Evolutionary conservation across 2,888 invertebrate genomes (phyloP), one percentile per base, ranked within the genome.

Genomic region (Emmelina monodactyla): DNA sequence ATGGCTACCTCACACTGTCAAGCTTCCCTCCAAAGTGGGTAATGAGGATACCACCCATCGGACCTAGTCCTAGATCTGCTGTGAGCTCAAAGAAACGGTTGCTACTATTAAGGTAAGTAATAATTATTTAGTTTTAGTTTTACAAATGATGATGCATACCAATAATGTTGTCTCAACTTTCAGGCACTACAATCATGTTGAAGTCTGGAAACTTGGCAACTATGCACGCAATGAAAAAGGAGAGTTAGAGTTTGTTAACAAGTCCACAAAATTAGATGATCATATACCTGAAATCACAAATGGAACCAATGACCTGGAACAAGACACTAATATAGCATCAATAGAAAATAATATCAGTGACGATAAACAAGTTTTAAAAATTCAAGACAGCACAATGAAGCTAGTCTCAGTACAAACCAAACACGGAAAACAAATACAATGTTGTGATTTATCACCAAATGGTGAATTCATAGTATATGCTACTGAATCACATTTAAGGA

Each of bases 401-500:
- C 58, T 94, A 22, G 61, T 92, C 2, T 81, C 87, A 38, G 59
- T 94, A 16, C 83, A 85, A 45, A 84, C 88, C 3, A 84, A 86
- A 49, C 69, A 80, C 9, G 81, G 82, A 2, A 88, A 88, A 47
- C 80, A 81, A n/a, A 86, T 94, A 16, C 69, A 85, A 4, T 88
- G 88, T 44, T 85, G 87, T 44, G 83, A 85, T 9, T 69, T 94
- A 4, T 90, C 91, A 3, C 82, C 84, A 2, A 83, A 88, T 56
- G 89, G 88, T 1, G 82, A 84, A 40, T 85, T 87, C 69, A 78
- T 95, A 13, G 85, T 88, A 4, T 93, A 91, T 59, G 88, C 92
- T 0, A 92, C 91, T 0, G 72, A 82, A 15, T 79, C 63, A 33
- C 72, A 85, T 37, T 62, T 91, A 16, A 82, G 89, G 37, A 70